These are phyloP conservation scores for Phyto melanocephala DNA, from an alignment of 2,888 invertebrate genomes.

Conservation along the genomic window DNA sequence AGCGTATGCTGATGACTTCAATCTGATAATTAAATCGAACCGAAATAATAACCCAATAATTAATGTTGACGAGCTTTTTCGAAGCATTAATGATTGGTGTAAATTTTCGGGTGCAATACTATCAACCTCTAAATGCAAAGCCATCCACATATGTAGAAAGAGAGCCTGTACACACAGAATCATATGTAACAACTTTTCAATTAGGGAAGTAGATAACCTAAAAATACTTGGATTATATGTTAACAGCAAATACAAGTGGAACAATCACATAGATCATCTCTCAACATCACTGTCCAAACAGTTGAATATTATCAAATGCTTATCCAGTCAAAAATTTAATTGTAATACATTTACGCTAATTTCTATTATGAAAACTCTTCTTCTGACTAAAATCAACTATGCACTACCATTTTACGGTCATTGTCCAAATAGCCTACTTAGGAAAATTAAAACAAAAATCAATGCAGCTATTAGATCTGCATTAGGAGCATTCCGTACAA, in stretches of 20 bases:
- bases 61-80: background rate
- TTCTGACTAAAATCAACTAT: background rate
- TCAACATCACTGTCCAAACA: too few relatives aligned
- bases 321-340: too few relatives aligned
- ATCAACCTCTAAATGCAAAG: slow-evolving; percentile 34
- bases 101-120: slow-evolving; percentile 33
- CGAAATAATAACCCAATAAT: slow-evolving; percentile 1
- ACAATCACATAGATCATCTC: background rate
- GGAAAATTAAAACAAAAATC: background rate
- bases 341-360: too few relatives aligned
- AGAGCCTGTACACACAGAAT: background rate
- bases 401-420: background rate
- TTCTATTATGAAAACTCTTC: background rate
- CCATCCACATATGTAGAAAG: slow-evolving; percentile 38
- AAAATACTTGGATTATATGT: background rate
- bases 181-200: background rate
- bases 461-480: background rate
- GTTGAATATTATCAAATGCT: too few relatives aligned
- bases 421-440: background rate
- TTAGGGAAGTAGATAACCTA: background rate
- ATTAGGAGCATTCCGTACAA: background rate
- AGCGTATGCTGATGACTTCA: slow-evolving; percentile 27
- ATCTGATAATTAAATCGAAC: slow-evolving; percentile 9
- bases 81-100: slow-evolving; percentile 4
- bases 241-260: background rate